Evolutionary conservation across 2,888 invertebrate genomes (phyloP).

Genomic region (Smittia sp.): DNA sequence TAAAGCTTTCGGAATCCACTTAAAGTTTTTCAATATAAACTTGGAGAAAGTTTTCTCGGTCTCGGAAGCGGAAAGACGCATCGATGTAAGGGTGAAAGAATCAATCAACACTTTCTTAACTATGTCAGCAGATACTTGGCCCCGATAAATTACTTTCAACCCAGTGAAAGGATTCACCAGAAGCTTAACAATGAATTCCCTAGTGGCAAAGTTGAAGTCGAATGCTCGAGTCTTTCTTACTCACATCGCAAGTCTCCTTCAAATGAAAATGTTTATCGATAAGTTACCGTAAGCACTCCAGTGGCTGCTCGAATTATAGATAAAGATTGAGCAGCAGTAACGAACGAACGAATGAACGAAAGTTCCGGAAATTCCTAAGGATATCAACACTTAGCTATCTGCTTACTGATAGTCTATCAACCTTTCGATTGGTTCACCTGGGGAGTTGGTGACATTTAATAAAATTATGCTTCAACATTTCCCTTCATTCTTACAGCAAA

Average conservation of each 20-base stretch:
- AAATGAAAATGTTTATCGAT: conserved; percentile 34
- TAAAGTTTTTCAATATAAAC: too few relatives aligned
- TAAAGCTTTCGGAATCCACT: too few relatives aligned
- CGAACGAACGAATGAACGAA: too few relatives aligned
- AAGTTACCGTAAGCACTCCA: conserved; percentile 26
- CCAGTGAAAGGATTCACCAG: conserved; percentile 1
- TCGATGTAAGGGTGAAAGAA: conserved; percentile 5
- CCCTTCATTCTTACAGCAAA: too few relatives aligned
- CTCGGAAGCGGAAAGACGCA: background rate
- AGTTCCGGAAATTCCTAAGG: too few relatives aligned
- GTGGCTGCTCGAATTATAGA: background rate
- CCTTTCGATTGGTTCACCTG: too few relatives aligned
- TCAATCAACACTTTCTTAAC: conserved; percentile 31
- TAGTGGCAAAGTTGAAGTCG: background rate
- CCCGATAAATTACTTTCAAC: conserved; percentile 18
- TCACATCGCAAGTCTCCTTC: background rate
- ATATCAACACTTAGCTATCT: too few relatives aligned
- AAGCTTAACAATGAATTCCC: background rate
- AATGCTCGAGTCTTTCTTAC: background rate
- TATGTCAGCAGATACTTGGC: conserved; percentile 8
- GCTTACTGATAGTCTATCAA: too few relatives aligned
- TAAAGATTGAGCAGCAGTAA: background rate
- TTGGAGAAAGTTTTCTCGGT: too few relatives aligned
- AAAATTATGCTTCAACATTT: too few relatives aligned
- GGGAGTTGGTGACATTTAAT: too few relatives aligned